Evolutionary conservation across 2,888 invertebrate species (phyloP).

Genomic region (Ectropis crepuscularia): DNA sequence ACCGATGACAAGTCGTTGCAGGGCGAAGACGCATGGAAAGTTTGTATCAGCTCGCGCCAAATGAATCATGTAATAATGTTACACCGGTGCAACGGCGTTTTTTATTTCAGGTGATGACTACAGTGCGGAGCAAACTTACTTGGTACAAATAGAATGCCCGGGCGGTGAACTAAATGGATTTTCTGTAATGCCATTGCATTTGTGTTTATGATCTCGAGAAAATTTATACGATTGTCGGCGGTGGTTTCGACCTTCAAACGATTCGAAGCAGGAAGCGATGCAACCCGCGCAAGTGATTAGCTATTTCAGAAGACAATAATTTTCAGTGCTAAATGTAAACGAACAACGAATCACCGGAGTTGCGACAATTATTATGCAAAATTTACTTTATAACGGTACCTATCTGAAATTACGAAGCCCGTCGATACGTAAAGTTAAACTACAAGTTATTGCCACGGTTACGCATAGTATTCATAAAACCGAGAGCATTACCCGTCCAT

Average conservation of each 20-base stretch:
- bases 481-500: slow-evolving; percentile 15
- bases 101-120: slow-evolving; percentile 19
- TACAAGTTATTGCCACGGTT: slow-evolving; percentile 26
- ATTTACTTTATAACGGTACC: slow-evolving; percentile 16
- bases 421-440: slow-evolving; percentile 20
- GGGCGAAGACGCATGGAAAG: slow-evolving; percentile 4
- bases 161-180: slow-evolving; percentile 19
- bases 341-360: slow-evolving; percentile 10
- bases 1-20: slow-evolving; percentile 11
- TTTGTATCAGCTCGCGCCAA: slow-evolving; percentile 12
- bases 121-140: slow-evolving; percentile 10
- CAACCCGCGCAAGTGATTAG: slow-evolving; percentile 14
- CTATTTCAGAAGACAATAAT: slow-evolving; percentile 20
- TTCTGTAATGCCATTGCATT: slow-evolving; percentile 17
- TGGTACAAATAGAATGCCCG: slow-evolving; percentile 28
- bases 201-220: slow-evolving; percentile 20
- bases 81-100: slow-evolving; percentile 5
- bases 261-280: slow-evolving; percentile 22
- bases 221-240: slow-evolving; percentile 11
- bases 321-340: slow-evolving; percentile 11
- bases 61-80: slow-evolving; percentile 6
- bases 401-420: slow-evolving; percentile 14
- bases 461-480: slow-evolving; percentile 29
- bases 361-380: slow-evolving; percentile 22
- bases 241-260: slow-evolving; percentile 13